These are phyloP conservation scores for Morinoia aosen DNA, from an alignment of 2,888 invertebrate genomes.

Conservation along the genomic window DNA sequence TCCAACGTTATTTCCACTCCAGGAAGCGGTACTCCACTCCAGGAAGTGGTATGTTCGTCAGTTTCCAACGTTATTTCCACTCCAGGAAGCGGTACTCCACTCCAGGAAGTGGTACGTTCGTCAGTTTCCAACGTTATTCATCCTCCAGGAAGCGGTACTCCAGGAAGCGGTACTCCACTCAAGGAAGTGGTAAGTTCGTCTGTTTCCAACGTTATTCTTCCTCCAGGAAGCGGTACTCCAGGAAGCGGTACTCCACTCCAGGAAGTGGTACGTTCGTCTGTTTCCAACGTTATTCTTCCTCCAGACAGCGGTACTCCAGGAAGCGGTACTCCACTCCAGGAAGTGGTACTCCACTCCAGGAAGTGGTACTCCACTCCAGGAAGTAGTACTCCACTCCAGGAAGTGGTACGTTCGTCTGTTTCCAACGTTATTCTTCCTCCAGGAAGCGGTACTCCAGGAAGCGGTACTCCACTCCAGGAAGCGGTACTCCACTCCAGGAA, in stretches of 20 bases:
- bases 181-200: too few relatives aligned
- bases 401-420: too few relatives aligned
- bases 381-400: too few relatives aligned
- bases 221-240: slow-evolving; percentile 56
- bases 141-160: slow-evolving; percentile 49
- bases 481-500: neutral
- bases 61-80: neutral
- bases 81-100: slow-evolving; percentile 55
- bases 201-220: neutral
- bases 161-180: too few relatives aligned
- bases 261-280: too few relatives aligned
- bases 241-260: too few relatives aligned
- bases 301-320: slow-evolving; percentile 46
- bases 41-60: too few relatives aligned
- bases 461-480: slow-evolving; percentile 26
- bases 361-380: too few relatives aligned
- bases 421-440: neutral
- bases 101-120: too few relatives aligned
- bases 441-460: slow-evolving; percentile 45
- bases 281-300: neutral
- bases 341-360: slow-evolving; percentile 22
- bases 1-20: neutral
- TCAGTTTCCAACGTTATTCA: neutral
- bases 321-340: neutral
- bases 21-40: slow-evolving; percentile 53